These are phyloP conservation scores for Sialis lutaria DNA, from an alignment of 2,888 invertebrate species.

Conservation along the genomic window DNA sequence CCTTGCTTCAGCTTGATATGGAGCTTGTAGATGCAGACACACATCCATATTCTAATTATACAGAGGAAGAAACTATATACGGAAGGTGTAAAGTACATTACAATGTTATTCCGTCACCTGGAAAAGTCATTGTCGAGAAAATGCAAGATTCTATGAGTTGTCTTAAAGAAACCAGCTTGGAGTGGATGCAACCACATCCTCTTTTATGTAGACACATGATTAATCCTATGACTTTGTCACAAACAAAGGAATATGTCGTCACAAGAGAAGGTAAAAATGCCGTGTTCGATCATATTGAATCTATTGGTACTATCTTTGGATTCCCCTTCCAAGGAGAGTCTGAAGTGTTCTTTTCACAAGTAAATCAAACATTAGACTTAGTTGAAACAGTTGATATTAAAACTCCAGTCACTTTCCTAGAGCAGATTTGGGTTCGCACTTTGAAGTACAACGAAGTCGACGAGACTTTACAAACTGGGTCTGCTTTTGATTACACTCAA, in stretches of 20 bases:
- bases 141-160: slow-evolving; percentile 14
- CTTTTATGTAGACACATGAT: too few species aligned
- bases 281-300: slow-evolving; percentile 13
- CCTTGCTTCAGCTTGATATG: slow-evolving; percentile 24
- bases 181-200: too few species aligned
- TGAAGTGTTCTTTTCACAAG: slow-evolving; percentile 21
- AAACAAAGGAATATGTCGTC: too few species aligned
- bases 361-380: slow-evolving; percentile 24
- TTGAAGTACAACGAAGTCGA: slow-evolving; percentile 16
- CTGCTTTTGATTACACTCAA: slow-evolving; percentile 19
- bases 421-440: slow-evolving; percentile 11
- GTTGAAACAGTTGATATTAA: slow-evolving; percentile 12
- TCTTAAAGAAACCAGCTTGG: neutral
- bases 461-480: slow-evolving; percentile 10
- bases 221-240: too few species aligned
- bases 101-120: slow-evolving; percentile 15
- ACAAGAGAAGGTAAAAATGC: neutral
- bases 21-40: slow-evolving; percentile 13
- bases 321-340: slow-evolving; percentile 15
- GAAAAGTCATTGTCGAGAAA: slow-evolving; percentile 18
- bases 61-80: slow-evolving; percentile 22
- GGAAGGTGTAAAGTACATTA: slow-evolving; percentile 21
- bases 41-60: slow-evolving; percentile 16
- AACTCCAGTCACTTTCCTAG: slow-evolving; percentile 9
- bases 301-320: slow-evolving; percentile 15